Evolutionary conservation across 2,797 vertebrate species (phyloP).

Genomic region (Rhincodon typus): DNA sequence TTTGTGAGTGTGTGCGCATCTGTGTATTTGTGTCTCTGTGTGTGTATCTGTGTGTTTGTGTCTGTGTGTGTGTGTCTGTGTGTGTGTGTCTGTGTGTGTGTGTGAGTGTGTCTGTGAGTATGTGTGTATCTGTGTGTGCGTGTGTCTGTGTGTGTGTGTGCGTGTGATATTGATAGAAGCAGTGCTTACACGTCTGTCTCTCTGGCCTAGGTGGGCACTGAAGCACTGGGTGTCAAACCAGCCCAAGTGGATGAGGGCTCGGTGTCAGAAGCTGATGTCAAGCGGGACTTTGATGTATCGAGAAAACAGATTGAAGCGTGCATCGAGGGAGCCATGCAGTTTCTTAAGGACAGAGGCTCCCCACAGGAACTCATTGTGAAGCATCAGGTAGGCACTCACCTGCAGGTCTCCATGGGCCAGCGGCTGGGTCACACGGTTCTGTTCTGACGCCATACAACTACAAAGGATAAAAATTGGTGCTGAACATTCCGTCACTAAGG

Average conservation of each 20-base stretch:
- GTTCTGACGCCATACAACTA: not conserved
- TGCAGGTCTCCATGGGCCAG: not conserved
- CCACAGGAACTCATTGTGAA: constrained; percentile 56
- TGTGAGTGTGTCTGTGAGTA: not conserved
- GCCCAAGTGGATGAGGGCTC: not conserved
- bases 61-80: too few species aligned
- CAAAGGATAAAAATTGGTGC: not conserved
- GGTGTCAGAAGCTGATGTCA: constrained; percentile 57
- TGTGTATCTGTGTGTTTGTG: too few species aligned
- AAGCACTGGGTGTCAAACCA: not conserved
- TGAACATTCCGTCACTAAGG: not conserved
- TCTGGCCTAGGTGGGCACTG: not conserved
- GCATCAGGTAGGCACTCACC: constrained; percentile 64
- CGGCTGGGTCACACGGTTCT: not conserved
- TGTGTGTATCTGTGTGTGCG: not conserved
- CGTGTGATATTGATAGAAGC: too few species aligned
- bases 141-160: not conserved
- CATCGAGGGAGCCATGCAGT: constrained; percentile 63
- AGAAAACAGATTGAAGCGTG: constrained; percentile 74
- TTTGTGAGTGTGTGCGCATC: too few species aligned
- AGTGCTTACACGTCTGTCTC: not conserved
- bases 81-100: too few species aligned
- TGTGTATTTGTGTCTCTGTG: too few species aligned
- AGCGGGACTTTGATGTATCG: constrained; percentile 70
- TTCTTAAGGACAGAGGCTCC: constrained; percentile 61